Percentiles rank a stretch among this genome's conserved stretches.
Evolutionary conservation across 64 coral and sea anemone genomes (phyloP).

Genomic region (Dendronephthya gigantea): DNA sequence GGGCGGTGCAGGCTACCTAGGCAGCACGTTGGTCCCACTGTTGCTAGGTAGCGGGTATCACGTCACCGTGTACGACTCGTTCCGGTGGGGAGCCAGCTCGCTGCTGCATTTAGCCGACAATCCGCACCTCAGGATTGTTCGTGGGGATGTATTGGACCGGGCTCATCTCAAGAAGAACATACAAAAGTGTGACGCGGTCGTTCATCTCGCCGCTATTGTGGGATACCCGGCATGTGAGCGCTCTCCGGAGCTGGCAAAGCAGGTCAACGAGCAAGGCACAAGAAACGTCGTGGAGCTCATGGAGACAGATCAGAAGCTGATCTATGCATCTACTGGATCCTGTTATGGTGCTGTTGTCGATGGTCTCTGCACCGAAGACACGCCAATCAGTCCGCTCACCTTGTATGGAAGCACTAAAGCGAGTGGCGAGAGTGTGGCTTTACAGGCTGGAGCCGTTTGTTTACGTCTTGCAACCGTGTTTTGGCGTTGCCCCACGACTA

Average conservation of each 20-base stretch:
- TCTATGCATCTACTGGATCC: slow-evolving; percentile 90
- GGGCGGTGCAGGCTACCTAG: slow-evolving; percentile 92
- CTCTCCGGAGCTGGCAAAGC: slow-evolving; percentile 41
- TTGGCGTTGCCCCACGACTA: slow-evolving; percentile 76
- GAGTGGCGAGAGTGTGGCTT: slow-evolving; percentile 55
- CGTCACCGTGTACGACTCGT: slow-evolving; percentile 65
- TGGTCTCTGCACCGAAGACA: slow-evolving; percentile 78
- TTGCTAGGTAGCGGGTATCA: slow-evolving; percentile 51
- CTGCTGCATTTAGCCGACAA: slow-evolving; percentile 45
- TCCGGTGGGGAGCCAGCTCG: slow-evolving; percentile 62
- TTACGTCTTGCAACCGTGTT: slow-evolving; percentile 90
- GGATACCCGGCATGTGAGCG: slow-evolving; percentile 96
- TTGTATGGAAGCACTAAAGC: slow-evolving; percentile 90
- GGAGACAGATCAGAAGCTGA: slow-evolving; percentile 39
- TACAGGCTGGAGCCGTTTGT: slow-evolving; percentile 40
- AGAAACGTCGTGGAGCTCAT: slow-evolving; percentile 63
- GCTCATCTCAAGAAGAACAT: slow-evolving; percentile 45
- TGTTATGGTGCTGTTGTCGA: slow-evolving; percentile 78
- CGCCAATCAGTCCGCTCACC: slow-evolving; percentile 68
- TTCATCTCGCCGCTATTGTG: slow-evolving; percentile 89
- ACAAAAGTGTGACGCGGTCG: slow-evolving; percentile 52
- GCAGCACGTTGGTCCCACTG: slow-evolving; percentile 72
- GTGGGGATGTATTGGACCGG: slow-evolving; percentile 70
- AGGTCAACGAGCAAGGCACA: slow-evolving; percentile 68
- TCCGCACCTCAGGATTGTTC: slow-evolving; percentile 50